Percentiles rank a stretch among this genome's conserved stretches.
Evolutionary conservation across 2,888 invertebrate species (phyloP).

Genomic region (Tachina fera): DNA sequence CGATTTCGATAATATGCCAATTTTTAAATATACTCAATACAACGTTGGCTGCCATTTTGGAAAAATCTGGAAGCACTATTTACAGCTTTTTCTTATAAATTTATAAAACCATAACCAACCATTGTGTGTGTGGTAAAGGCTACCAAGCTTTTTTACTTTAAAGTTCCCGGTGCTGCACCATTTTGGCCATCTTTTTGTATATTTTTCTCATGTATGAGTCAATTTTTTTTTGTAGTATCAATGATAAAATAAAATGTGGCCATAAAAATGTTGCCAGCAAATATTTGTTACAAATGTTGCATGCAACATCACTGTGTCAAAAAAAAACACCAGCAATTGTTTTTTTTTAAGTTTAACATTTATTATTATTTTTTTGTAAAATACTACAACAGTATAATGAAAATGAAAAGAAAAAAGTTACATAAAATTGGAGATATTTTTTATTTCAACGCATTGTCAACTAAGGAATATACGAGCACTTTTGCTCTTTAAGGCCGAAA

Average conservation of each 20-base stretch:
- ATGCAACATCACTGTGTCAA: conserved; percentile 62
- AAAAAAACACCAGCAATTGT: not conserved
- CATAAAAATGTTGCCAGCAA: conserved; percentile 46
- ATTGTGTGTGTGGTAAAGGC: too few species aligned
- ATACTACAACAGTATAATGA: conserved; percentile 29
- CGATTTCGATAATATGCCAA: too few species aligned
- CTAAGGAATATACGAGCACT: conserved; percentile 46
- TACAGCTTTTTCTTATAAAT: too few species aligned
- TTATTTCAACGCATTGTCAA: conserved; percentile 68
- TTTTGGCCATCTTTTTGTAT: not conserved
- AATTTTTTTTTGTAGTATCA: conserved; percentile 36
- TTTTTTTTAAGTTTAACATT: too few species aligned
- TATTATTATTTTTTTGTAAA: too few species aligned
- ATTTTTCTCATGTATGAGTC: not conserved
- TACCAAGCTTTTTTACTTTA: not conserved
- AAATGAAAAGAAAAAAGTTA: conserved; percentile 32
- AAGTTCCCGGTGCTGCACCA: not conserved
- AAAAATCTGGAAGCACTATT: too few species aligned
- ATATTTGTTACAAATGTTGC: conserved; percentile 63
- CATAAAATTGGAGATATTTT: conserved; percentile 59
- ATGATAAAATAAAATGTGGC: conserved; percentile 39
- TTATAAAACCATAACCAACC: too few species aligned
- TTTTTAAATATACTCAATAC: too few species aligned
- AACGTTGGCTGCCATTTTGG: too few species aligned
- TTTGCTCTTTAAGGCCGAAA: not conserved